phyloP scores from a whole-genome alignment of 2,888 invertebrate genomes.

The Cabera pusaria region DNA sequence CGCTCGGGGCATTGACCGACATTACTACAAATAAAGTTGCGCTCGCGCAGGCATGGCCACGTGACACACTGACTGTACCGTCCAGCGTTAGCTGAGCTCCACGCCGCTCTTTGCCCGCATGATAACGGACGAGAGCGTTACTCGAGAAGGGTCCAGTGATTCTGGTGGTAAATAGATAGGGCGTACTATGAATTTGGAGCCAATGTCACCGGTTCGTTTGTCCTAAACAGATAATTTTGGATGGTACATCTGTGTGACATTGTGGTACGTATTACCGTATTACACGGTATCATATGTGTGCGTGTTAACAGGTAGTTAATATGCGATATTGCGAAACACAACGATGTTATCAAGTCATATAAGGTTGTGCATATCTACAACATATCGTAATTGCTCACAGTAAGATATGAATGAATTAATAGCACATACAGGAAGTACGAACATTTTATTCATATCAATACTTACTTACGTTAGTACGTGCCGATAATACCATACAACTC shows the following conservation, averaged over 20 bases:
- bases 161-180: constrained; percentile 49
- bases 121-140: neutral
- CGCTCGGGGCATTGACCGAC: constrained; percentile 81
- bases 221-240: constrained; percentile 56
- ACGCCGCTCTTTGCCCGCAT: constrained; percentile 12
- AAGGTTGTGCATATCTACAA: constrained; percentile 2
- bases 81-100: constrained; percentile 44
- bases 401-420: constrained; percentile 14
- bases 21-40: constrained; percentile 78
- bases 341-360: constrained; percentile 5
- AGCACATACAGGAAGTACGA: constrained; percentile 15
- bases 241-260: constrained; percentile 37
- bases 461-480: neutral
- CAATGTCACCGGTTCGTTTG: constrained; percentile 68
- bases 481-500: no score
- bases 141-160: constrained; percentile 32
- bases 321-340: constrained; percentile 6
- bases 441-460: no score
- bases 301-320: constrained; percentile 12
- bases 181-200: constrained; percentile 64
- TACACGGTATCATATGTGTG: constrained; percentile 5
- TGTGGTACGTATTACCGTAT: neutral
- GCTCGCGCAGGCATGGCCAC: constrained; percentile 70
- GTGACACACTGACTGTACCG: constrained; percentile 66
- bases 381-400: constrained; percentile 7